Base-by-base conservation (phyloP, 1,140 invertebrate genomes). In the Ephestia elutella region DNA sequence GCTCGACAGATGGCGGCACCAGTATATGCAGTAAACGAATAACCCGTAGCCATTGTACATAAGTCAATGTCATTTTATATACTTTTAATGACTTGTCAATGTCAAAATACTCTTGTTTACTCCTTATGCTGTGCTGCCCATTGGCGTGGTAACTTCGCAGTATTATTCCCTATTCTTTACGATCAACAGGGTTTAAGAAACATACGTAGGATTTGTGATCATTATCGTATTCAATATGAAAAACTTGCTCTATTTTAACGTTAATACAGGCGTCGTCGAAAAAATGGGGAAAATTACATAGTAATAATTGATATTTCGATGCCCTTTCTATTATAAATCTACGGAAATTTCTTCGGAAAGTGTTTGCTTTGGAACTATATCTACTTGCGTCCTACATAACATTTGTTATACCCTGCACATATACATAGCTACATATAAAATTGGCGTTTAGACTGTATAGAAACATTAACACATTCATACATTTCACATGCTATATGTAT, bases 401-500 rank as follows among this genome's bases (percentile, higher is more conserved):
- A 48, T 55, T 54, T 38, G 56, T 54, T 57, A 54, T 63, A 63
- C 57, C 56, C 56, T 59, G 57, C 61, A 63, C 56, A 63, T 57
- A 61, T 56, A 56, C 44, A 53, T 66, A 57, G 60, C 66, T 66
- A 69, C 56, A 60, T 63, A 65, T 57, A 66, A 69, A 72, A 65
- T 63, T 62, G 62, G 60, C 59, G 48, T 73, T 60, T 55, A 57
- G 44, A 62, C 54, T 54, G 58, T 61, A 68, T 63, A 63, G 51
- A 68, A 62, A 63, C 61, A 63, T 57, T 18, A 28, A 50, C 50
- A 58, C 50, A 70, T 57, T 58, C 59, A 60, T 54, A 63, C 32
- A 55, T 62, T 54, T 59, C 60, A 60, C 57, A 65, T 51, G 49
- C 53, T 50, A 48, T 53, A 18, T 49, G 17, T 48, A 57, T 57